A percentile compares a stretch with the other conserved stretches of the same genome.
These are phyloP conservation scores for Antheraea mylitta DNA, from an alignment of 1,140 invertebrate genomes.

Conservation along the genomic window DNA sequence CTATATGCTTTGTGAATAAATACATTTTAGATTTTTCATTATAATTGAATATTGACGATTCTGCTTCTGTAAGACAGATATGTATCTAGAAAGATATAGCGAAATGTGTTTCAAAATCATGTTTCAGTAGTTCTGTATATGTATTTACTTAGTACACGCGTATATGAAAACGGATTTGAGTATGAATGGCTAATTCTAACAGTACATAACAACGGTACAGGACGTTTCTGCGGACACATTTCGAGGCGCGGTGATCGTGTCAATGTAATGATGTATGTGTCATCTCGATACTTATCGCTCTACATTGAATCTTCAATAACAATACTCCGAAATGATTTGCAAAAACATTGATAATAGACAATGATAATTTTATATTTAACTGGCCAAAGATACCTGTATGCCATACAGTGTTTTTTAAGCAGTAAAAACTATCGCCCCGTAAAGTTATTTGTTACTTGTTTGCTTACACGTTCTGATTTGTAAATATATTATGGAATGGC, in stretches of 20 bases:
- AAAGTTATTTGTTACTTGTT: too few relatives aligned
- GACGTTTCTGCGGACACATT: not conserved
- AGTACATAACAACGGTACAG: slow-evolving; percentile 7
- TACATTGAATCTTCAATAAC: not conserved
- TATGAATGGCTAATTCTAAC: not conserved
- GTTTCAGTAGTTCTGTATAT: not conserved
- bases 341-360: not conserved
- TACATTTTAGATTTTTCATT: too few relatives aligned
- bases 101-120: not conserved
- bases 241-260: slow-evolving; percentile 2
- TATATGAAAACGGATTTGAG: not conserved
- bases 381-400: not conserved
- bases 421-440: too few relatives aligned
- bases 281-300: slow-evolving; percentile 2
- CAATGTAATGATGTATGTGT: slow-evolving; percentile 4
- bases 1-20: too few relatives aligned
- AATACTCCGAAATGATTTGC: not conserved
- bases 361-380: not conserved
- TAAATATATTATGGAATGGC: too few relatives aligned
- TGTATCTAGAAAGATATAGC: too few relatives aligned
- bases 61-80: too few relatives aligned
- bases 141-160: not conserved
- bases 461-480: too few relatives aligned
- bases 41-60: too few relatives aligned
- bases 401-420: not conserved